Conservation (phyloP, 1,140 invertebrate genomes). For the Littorina saxatilis region DNA sequence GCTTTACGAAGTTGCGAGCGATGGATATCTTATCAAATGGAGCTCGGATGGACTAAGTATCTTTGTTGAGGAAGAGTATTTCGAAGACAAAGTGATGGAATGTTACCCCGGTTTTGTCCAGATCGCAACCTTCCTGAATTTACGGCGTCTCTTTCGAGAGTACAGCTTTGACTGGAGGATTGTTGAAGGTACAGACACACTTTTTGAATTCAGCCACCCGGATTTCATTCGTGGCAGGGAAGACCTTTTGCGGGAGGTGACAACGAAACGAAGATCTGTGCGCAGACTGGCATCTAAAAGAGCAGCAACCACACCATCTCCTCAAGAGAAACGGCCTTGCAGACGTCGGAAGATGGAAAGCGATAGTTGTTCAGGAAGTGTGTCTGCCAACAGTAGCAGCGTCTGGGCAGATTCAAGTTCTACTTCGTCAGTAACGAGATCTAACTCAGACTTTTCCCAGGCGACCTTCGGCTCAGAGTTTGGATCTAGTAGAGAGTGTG, state of each 20-base stretch:
- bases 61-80: slow-evolving; percentile 51
- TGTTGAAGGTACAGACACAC: slow-evolving; percentile 36
- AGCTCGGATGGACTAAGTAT: slow-evolving; percentile 49
- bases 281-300: slow-evolving; percentile 26
- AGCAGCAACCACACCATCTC: neutral
- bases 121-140: slow-evolving; percentile 60
- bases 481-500: neutral
- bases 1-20: slow-evolving; percentile 61
- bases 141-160: slow-evolving; percentile 62
- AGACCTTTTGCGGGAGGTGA: slow-evolving; percentile 48
- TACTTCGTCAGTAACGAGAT: neutral
- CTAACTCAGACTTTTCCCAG: neutral
- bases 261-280: slow-evolving; percentile 54
- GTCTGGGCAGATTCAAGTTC: neutral
- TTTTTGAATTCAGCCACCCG: slow-evolving; percentile 58
- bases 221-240: slow-evolving; percentile 48
- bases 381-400: neutral
- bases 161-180: slow-evolving; percentile 62
- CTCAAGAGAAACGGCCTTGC: neutral
- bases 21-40: slow-evolving; percentile 61
- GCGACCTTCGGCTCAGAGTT: neutral
- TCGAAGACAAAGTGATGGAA: slow-evolving; percentile 57
- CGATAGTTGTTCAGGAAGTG: neutral
- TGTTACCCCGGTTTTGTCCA: slow-evolving; percentile 66
- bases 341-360: neutral